Evolutionary conservation across 2,113 vertebrate species (phyloP), one percentile per base, ranked within the genome.

Genomic region (Phycodurus eques): DNA sequence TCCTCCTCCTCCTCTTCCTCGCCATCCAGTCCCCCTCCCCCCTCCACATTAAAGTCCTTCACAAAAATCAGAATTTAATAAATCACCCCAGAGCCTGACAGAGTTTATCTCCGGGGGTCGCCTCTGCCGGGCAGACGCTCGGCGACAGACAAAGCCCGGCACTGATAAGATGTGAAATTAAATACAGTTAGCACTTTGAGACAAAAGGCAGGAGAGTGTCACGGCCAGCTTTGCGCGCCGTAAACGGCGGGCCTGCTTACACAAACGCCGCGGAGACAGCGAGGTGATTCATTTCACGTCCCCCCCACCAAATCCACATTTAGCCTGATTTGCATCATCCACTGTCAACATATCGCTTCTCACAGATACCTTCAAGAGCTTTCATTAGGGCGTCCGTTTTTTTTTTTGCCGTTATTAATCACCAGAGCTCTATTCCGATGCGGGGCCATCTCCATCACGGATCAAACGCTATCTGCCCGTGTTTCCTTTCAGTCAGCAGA

Each of bases 41-140:
- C 90, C 84, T 85, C 86, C 83, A 90, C 90, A 92, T 94, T 88
- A 90, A 93, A 92, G 89, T 93, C 92, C 91, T 95, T 94, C 92
- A 93, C 92, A 94, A 89, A 93, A 94, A 91, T 93, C 91, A 92
- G 90, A 94, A 94, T 94, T 94, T 94, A 95, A 93, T 93, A 94
- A 94, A 94, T 92, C 93, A 94, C 92, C 91, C 86, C 81, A 86
- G 91, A 91, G 94, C 92, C 91, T 93, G 92, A 94, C 93, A 94
- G 88, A 93, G 91, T 88, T 91, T 94, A 96, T 96, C 93, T 94
- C 93, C 84, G 87, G 91, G 90, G 94, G 91, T 93, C 93, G 93
- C 86, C 88, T 87, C 80, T 83, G 90, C 89, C 92, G 80, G 88
- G 90, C 86, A 79, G 91, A 87, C 90, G 90, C 87, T 89, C 83